These are phyloP conservation scores for Cydia amplana DNA, from an alignment of 1,140 invertebrate genomes.

Conservation along the genomic window DNA sequence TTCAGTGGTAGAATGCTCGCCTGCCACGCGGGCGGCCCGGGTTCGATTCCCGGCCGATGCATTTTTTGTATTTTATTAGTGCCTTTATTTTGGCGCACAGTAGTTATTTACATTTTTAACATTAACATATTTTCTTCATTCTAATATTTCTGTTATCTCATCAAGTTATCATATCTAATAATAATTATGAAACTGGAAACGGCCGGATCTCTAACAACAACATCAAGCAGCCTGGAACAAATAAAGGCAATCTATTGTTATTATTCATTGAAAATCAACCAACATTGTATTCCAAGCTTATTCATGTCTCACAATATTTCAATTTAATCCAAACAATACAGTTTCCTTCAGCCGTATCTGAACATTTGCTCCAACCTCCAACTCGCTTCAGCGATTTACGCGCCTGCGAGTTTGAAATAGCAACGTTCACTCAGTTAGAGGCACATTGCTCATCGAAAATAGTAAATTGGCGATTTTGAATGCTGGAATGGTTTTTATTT, in stretches of 20 bases:
- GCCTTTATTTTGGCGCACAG: not conserved
- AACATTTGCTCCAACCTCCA: not conserved
- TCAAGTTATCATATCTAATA: too few species aligned
- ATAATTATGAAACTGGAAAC: not conserved
- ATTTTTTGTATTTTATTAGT: not conserved
- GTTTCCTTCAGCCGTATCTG: not conserved
- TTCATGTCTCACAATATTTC: constrained; percentile 3
- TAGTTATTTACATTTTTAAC: constrained; percentile 48
- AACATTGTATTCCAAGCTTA: not conserved
- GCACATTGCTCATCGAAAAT: constrained; percentile 19
- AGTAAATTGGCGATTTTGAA: constrained; percentile 25
- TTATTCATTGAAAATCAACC: not conserved
- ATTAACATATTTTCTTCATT: not conserved
- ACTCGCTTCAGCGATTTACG: not conserved
- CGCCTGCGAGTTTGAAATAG: constrained; percentile 15
- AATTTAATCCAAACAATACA: constrained; percentile 23
- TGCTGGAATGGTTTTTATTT: constrained; percentile 25
- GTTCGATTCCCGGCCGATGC: constrained; percentile 92
- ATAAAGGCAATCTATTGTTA: not conserved
- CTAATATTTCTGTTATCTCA: not conserved
- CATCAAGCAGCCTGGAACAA: not conserved
- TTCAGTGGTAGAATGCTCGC: constrained; percentile 86
- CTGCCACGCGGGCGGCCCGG: constrained; percentile 91
- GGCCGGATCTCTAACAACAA: not conserved
- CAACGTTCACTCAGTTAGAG: constrained; percentile 14